Evolutionary conservation across 2,113 vertebrate genomes (phyloP), one percentile per base, ranked within the genome.

Genomic region (Ophiodon elongatus): DNA sequence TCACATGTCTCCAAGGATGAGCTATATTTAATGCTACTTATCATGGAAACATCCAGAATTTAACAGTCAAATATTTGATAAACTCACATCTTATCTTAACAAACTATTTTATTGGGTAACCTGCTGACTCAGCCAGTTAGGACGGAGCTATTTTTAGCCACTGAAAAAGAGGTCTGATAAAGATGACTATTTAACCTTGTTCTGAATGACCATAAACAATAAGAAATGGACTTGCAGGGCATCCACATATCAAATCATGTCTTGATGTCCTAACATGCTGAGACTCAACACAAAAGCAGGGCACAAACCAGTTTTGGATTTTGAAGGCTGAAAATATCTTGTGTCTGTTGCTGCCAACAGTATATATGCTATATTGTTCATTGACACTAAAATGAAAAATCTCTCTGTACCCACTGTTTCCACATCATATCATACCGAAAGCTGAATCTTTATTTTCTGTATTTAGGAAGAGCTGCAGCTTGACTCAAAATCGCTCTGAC

Each of bases 401-500:
- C 0, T 57, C 5, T 79, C 62, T n/a, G n/a, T n/a, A n/a, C n/a
- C 37, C 10, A 37, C 37, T 73, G 43, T 82, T 63, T 45, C 57
- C 31, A 9, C 47, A 59, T 54, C 8, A n/a, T 39, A 50, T 69
- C 79, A 73, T 69, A 17, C 56, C 41, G 4, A 52, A 64, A 64
- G 23, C 3, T 3, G 39, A 43, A 65, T 41, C 17, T 43, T 64
- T 74, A n/a, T 39, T 88, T 68, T 3, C 4, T 65, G 3, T 41
- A 19, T 4, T 39, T 29, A 70, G 15, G 14, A 19, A 33, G 62
- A 50, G 39, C 47, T 39, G 27, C 47, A 70, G 63, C 57, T 65
- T 77, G 68, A 85, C 50, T 70, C 35, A 71, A 35, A 78, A 70
- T 10, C 29, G 23, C 78, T 13, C 66, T 21, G 56, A 67, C 52